Base-by-base conservation (phyloP, 2,797 vertebrate genomes). In the Nothura maculosa region DNA sequence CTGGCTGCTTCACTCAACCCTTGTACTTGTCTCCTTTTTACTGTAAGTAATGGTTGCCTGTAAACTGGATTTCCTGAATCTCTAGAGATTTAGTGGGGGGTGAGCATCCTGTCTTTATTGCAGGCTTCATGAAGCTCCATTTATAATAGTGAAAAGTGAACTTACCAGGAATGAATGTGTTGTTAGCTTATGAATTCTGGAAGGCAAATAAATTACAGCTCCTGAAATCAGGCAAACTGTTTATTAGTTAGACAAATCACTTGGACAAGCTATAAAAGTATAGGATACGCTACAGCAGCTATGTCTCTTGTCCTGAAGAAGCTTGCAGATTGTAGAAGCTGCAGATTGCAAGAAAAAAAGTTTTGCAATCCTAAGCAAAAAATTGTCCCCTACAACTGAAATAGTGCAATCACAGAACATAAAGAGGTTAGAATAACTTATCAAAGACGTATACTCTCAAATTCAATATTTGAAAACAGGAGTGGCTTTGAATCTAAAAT, bases 181-280 rank as follows among this genome's bases (percentile, higher is more conserved):
- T 63, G 7, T 43, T 69, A 32, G 54, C 61, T 79, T 79, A n/a
- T 61, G 32, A 67, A 74, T 85, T 89, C 72, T 81, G 86, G 89
- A 94, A 85, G 47, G 32, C 28, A 87, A 52, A 73, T 70, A 89
- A 96, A 92, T 82, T 42, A 62, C 34, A 69, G 24, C 60, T 62
- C 34, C 18, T 83, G 34, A 74, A 88, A 10, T 21, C 79, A 81
- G 50, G 28, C 24, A 94, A 92, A 69, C 45, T 22, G 9, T 55
- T 76, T 94, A 72, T 70, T 87, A 89, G 81, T 48, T 47, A 81
- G 58, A 47, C 14, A 92, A 89, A 77, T 62, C n/a, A 22, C 25
- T 60, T 75, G 74, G 75, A 81, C n/a, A 72, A 18, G n/a, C 30
- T 66, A 36, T 73, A 83, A 92, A 87, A 80, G 5, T n/a, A 28